Evolutionary conservation across 2,888 invertebrate species (phyloP), one percentile per base, ranked within the genome.

Genomic region (Cataglyphis livida): DNA sequence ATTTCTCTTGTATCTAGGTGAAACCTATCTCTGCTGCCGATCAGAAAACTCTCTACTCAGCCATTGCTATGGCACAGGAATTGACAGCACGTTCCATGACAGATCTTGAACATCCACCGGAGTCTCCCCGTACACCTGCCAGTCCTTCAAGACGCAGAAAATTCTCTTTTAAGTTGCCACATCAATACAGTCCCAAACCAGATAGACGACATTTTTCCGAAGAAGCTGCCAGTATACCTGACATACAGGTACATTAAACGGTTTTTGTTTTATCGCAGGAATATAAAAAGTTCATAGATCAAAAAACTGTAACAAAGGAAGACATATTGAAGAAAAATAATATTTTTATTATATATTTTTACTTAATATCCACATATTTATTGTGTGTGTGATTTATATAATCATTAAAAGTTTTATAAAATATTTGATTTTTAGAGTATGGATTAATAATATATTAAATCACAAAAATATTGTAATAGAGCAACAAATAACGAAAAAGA

Each of bases 21-120:
- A 99, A 99, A 94, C 98, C 97, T 3, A 98, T 99, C 95, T 99
- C 99, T 15, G 98, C 98, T 0, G 97, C 98, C 84, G 99, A 99
- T 93, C 97, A 98, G 94, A 98, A 97, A 94, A 98, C 98, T 10
- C 95, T 99, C 84, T 98, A 99, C 91, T 98, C 98, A 28, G 99
- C 99, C 0, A 98, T 99, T 85, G 98, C 98, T 75, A 96, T 99
- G 95, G 99, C 98, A 28, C 98, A 98, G 94, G 98, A 99, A 95
- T 96, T 99, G 84, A 98, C 98, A 64, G 96, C 97, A 68, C 94
- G 94, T 91, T 94, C 94, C 87, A 94, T 94, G 94, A 94, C 94
- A 89, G 94, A 94, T 90, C 93, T 94, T 81, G 94, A 94, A 87
- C 93, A 93, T 90, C 93, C 94, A 61, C 91, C 93, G 90, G 95